These are phyloP conservation scores for Leptatherina wallacei DNA, from an alignment of 2,797 vertebrate species.

Conservation along the genomic window DNA sequence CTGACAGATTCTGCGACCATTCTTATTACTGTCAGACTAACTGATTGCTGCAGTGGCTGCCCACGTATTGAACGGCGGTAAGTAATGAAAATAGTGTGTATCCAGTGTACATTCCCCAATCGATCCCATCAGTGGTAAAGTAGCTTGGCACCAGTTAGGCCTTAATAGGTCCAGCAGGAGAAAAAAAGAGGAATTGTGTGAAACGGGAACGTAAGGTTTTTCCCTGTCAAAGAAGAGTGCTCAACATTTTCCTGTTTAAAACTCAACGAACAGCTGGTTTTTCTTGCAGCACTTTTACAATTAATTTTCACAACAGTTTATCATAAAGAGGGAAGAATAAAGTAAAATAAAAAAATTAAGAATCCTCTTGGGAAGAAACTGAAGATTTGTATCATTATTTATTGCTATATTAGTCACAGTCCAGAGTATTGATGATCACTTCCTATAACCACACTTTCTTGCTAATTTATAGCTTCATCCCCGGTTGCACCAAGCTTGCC, in stretches of 20 bases:
- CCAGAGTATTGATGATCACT: conserved; percentile 1
- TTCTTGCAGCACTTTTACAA: not conserved
- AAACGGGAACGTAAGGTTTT: conserved; percentile 23
- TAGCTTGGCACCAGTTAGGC: conserved; percentile 74
- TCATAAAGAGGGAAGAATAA: not conserved
- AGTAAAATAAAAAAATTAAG: not conserved
- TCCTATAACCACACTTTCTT: not conserved
- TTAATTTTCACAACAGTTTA: conserved; percentile 8
- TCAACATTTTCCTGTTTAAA: not conserved
- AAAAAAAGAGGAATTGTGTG: conserved; percentile 23
- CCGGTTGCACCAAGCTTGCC: conserved; percentile 18
- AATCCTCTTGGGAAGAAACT: not conserved
- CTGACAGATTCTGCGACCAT: conserved; percentile 47
- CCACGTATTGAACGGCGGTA: conserved; percentile 65
- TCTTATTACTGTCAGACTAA: conserved; percentile 49
- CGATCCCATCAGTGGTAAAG: conserved; percentile 77
- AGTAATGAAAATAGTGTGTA: conserved; percentile 78
- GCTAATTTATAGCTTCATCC: conserved; percentile 10
- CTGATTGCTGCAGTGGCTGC: conserved; percentile 53
- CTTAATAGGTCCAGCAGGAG: conserved; percentile 59
- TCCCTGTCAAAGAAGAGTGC: conserved; percentile 3
- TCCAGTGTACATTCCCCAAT: conserved; percentile 62
- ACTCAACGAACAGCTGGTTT: conserved; percentile 3
- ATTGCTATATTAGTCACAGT: conserved; percentile 6
- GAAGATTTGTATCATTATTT: conserved; percentile 4